Evolutionary conservation across 2,113 vertebrate species (phyloP).

Genomic region (Oenanthe melanoleuca): DNA sequence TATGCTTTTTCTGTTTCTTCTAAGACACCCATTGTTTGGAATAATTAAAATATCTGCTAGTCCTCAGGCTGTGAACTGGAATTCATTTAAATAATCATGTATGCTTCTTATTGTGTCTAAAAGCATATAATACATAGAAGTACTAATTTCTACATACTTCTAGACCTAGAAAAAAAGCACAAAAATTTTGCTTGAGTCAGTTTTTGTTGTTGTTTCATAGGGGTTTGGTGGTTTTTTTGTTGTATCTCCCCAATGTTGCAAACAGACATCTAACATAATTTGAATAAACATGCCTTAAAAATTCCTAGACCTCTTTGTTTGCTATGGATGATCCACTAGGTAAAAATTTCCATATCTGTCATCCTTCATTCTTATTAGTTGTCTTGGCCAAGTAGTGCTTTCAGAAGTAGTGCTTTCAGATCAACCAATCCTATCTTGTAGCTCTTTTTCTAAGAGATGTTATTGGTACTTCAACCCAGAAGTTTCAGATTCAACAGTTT

Average conservation of each 20-base stretch:
- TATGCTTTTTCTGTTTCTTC: not conserved
- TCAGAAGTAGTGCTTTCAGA: not conserved
- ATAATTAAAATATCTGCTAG: not conserved
- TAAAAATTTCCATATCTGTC: not conserved
- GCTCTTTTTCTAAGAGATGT: not conserved
- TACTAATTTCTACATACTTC: not conserved
- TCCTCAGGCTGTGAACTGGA: not conserved
- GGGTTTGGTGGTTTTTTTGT: not conserved
- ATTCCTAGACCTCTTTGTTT: not conserved
- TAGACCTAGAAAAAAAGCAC: not conserved
- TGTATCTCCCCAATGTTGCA: accelerated
- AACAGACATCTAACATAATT: not conserved
- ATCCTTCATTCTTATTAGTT: not conserved
- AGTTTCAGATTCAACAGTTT: not conserved
- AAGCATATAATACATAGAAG: not conserved
- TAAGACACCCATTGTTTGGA: not conserved
- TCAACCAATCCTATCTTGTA: not conserved
- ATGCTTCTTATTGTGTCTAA: not conserved
- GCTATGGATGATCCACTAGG: not conserved
- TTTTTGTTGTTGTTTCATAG: not conserved
- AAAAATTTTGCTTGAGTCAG: not conserved
- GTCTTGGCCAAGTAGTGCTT: not conserved
- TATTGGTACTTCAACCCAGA: not conserved
- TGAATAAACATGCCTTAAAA: not conserved
- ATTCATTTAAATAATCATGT: not conserved